These are phyloP conservation scores for Phyllotis vaccarum DNA, from an alignment of 2,797 vertebrate species.

Conservation along the genomic window DNA sequence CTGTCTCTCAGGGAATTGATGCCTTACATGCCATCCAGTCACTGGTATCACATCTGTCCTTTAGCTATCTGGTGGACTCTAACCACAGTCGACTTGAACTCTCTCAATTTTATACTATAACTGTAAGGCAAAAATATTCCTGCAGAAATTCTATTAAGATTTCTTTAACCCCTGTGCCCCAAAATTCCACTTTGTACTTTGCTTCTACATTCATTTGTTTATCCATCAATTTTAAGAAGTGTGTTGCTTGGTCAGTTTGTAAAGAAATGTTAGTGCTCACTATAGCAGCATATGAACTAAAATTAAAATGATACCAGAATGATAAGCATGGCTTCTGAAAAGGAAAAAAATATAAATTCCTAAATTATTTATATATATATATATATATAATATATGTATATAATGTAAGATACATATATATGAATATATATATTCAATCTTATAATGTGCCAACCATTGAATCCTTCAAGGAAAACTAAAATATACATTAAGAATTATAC, in stretches of 20 bases:
- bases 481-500: too few species aligned
- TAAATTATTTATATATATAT: background rate
- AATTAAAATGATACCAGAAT: background rate
- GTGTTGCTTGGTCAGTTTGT: background rate
- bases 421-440: too few species aligned
- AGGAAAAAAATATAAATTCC: too few species aligned
- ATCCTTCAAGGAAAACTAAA: too few species aligned
- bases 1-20: background rate
- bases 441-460: too few species aligned
- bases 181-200: background rate
- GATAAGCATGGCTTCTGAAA: background rate
- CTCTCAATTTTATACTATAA: background rate
- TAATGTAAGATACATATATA: too few species aligned
- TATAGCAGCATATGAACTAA: background rate
- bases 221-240: background rate
- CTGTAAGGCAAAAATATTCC: background rate
- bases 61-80: background rate
- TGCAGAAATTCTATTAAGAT: background rate
- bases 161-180: background rate
- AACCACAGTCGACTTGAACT: background rate
- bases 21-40: accelerated
- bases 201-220: background rate
- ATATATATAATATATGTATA: too few species aligned
- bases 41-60: background rate
- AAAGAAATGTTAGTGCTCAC: background rate